Evolutionary conservation across 2,113 vertebrate species (phyloP), one percentile per base, ranked within the genome.

Genomic region (Sclerurus mexicanus): DNA sequence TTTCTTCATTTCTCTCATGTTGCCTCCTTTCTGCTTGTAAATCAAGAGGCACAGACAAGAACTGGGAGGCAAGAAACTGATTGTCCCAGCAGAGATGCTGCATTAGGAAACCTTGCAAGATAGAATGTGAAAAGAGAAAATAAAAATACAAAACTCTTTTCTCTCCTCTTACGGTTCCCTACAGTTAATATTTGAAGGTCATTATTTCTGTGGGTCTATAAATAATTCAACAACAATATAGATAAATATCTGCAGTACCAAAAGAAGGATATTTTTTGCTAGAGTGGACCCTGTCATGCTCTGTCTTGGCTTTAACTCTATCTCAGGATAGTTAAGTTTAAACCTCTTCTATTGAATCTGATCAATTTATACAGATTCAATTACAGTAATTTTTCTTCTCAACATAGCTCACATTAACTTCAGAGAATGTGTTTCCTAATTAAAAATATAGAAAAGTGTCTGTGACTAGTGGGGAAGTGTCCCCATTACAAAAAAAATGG

Each of bases 1-100:
- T 79, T 93, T 87, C 44, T 85, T 25, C 16, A n/a, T 85, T 76
- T 23, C 19, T 87, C 40, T 89, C 40, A 42, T 58, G 30, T 80
- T 94, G 12, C n/a, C 20, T 83, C 4, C 25, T 77, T 72, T 88
- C 31, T 85, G 69, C 14, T 76, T 28, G 31, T 72, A 85, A 87
- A 75, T 84, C 42, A 85, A 58, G 74, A 56, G 30, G 4, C 25
- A 39, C 20, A 39, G 9, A 22, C 10, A 68, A 86, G 21, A 14
- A 30, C 20, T 44, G 23, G 7, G 22, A 91, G 9, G 14, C 22
- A 87, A 72, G 37, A 52, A 47, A 19, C 1, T 8, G 16, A 12
- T 17, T 78, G 33, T 40, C 3, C 23, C 40, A 73, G 53, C 39
- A 86, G n/a, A 81, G 10, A 7, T 76, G 28, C 53, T 76, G 22